These are phyloP conservation scores for Spodoptera littoralis DNA, from an alignment of 2,888 invertebrate genomes.

Conservation along the genomic window DNA sequence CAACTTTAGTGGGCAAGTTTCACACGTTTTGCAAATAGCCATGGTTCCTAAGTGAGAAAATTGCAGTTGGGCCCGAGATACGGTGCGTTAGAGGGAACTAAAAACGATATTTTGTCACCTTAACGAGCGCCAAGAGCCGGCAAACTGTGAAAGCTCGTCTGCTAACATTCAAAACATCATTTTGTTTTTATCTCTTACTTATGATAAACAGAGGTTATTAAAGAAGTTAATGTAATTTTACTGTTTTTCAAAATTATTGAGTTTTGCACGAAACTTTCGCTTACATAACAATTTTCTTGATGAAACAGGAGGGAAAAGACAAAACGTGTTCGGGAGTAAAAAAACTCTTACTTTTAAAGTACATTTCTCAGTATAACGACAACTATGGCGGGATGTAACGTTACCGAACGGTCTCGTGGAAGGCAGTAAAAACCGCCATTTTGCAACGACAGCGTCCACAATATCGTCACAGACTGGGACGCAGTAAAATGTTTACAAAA, in stretches of 20 bases:
- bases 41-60: conserved; percentile 62
- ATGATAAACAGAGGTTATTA: conserved; percentile 23
- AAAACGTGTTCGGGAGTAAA: conserved; percentile 26
- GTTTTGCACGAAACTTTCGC: conserved; percentile 17
- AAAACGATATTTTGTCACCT: conserved; percentile 70
- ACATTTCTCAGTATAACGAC: conserved; percentile 56
- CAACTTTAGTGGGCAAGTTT: conserved; percentile 67
- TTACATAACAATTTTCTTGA: conserved; percentile 19
- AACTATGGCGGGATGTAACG: conserved; percentile 66
- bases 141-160: conserved; percentile 62
- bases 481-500: conserved; percentile 88
- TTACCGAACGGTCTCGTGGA: conserved; percentile 73
- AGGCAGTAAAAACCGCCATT: conserved; percentile 85
- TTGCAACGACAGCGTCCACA: conserved; percentile 83
- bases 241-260: neutral
- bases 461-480: conserved; percentile 85
- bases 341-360: conserved; percentile 47
- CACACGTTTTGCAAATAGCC: conserved; percentile 62
- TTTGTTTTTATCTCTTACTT: conserved; percentile 61
- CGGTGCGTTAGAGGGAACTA: conserved; percentile 69
- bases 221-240: no score
- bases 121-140: conserved; percentile 70
- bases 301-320: conserved; percentile 1
- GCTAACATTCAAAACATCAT: conserved; percentile 64
- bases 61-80: conserved; percentile 68